phyloP scores from a whole-genome alignment of 1,140 invertebrate genomes.

The Trigoniulus corallinus region DNA sequence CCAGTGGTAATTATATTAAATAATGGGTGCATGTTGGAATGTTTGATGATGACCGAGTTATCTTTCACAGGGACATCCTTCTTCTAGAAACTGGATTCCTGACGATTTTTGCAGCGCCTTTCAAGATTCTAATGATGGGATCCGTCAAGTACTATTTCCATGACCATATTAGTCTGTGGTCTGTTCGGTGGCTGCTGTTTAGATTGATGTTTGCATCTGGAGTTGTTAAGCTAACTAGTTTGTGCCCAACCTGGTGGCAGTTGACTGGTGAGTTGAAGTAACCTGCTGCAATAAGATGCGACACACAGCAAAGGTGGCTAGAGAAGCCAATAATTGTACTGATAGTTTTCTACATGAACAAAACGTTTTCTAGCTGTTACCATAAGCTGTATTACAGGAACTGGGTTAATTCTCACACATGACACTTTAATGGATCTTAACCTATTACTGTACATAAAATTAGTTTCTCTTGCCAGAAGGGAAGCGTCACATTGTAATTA shows the following conservation, averaged over 20 bases:
- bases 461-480: too few relatives aligned
- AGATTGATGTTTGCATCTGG: constrained; percentile 58
- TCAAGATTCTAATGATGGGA: constrained; percentile 16
- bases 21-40: not conserved
- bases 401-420: too few relatives aligned
- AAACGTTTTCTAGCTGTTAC: too few relatives aligned
- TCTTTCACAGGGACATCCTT: constrained; percentile 47
- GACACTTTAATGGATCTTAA: too few relatives aligned
- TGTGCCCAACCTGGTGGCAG: constrained; percentile 64
- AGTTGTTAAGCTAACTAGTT: constrained; percentile 54
- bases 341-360: too few relatives aligned
- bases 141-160: constrained; percentile 19
- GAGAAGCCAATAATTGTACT: too few relatives aligned
- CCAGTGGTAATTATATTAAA: constrained; percentile 42
- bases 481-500: too few relatives aligned
- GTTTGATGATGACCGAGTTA: constrained; percentile 3
- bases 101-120: constrained; percentile 50
- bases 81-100: constrained; percentile 59
- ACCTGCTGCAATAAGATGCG: too few relatives aligned
- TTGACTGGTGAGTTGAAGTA: constrained; percentile 41
- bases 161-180: constrained; percentile 46
- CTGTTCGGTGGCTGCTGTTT: constrained; percentile 60
- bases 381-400: too few relatives aligned
- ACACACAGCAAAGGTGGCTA: too few relatives aligned
- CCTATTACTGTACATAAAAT: too few relatives aligned